Base-by-base conservation (phyloP, 2,113 vertebrate species). In the Sinocyclocheilus rhinocerous region DNA sequence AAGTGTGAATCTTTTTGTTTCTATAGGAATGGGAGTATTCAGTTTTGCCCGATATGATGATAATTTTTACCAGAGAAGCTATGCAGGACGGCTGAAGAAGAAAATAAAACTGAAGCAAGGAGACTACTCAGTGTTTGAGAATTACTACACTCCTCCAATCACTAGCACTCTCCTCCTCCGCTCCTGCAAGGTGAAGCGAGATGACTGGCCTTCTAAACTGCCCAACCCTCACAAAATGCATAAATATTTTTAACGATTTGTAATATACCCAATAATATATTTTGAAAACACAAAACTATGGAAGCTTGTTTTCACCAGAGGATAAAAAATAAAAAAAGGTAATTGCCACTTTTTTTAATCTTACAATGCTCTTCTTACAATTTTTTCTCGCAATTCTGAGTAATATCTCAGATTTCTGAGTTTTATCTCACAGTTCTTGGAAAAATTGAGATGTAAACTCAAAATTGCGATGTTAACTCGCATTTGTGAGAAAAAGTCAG, bases 21-120 rank as follows among this genome's bases (percentile, higher is more conserved):
- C 26, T 87, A 15, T 72, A 97, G 95, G 96, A 13, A 94, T 96
- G 92, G 95, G 96, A 4, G 93, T 96, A 86, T 97, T 96, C 92
- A 97, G 96, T 85, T 97, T 97, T 82, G 95, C 96, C 84, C 91
- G 96, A 72, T 96, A 96, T 26, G 95, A 95, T 86, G 93, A 94
- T 88, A 91, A 94, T 83, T 97, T 97, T 91, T 95, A 96, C 77
- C 93, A 88, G 72, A 88, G 86, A 4, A 89, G 6, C 83, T 96
- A 95, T 59, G 90, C 92, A 59, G 96, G 96, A 4, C 91, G 57
- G n/a, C 69, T 96, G 89, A 94, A 91, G 89, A 93, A 89, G 57
- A 48, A 9, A 0, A 85, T 87, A 42, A 86, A 83, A 76, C 86
- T 36, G 42, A 91, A 89, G 42, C 89, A 87, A 6, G 87, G 85